A percentile compares a stretch with the other conserved stretches of the same genome.
Evolutionary conservation across 35 echinoderm and acorn worm species (phyloP).

Genomic region (Diadema setosum): DNA sequence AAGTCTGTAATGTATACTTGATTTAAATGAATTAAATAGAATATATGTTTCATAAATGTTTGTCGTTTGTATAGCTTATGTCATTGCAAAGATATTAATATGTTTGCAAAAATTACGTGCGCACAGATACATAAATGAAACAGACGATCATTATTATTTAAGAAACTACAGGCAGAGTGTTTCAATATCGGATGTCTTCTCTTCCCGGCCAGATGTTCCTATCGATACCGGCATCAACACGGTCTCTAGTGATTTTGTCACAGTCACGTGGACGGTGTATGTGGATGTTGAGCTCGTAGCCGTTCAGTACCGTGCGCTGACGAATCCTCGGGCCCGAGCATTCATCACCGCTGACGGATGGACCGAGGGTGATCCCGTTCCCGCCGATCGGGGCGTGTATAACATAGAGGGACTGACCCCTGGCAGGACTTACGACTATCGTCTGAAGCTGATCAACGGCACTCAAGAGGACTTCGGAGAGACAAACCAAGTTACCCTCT

Average conservation of each 20-base stretch:
- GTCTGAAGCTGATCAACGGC: background rate
- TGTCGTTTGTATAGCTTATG: no score
- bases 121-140: no score
- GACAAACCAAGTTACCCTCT: background rate
- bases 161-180: no score
- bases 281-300: background rate
- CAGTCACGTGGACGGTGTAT: background rate
- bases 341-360: background rate
- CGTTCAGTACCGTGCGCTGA: background rate
- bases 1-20: no score
- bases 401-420: constrained; percentile 7
- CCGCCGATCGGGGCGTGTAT: background rate
- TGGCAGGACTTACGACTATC: background rate
- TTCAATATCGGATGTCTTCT: background rate
- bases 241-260: background rate
- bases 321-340: background rate
- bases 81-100: no score
- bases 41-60: no score
- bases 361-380: background rate
- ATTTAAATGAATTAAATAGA: no score
- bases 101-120: no score
- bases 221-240: background rate
- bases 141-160: no score
- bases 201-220: background rate
- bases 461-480: constrained; percentile 5